Conservation (phyloP, 2,888 invertebrate genomes). For the Helleia helle region DNA sequence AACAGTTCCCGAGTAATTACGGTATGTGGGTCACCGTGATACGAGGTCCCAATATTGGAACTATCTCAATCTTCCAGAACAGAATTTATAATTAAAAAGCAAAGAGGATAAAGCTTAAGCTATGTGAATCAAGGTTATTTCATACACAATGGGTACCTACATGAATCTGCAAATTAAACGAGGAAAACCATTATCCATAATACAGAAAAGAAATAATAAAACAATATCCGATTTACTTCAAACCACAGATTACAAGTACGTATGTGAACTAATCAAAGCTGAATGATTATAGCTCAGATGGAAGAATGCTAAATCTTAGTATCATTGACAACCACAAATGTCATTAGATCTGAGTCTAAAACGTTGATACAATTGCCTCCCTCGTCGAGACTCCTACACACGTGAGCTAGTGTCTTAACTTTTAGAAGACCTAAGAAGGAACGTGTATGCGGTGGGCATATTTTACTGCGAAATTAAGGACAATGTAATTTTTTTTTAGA, state of each 20-base stretch:
- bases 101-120: too few relatives aligned
- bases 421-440: constrained; percentile 28
- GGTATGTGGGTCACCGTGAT: too few relatives aligned
- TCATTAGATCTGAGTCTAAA: not conserved
- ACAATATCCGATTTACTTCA: too few relatives aligned
- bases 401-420: constrained; percentile 38
- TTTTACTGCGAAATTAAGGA: constrained; percentile 13
- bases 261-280: not conserved
- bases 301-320: not conserved
- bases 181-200: not conserved
- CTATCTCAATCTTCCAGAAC: too few relatives aligned
- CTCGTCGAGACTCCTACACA: constrained; percentile 41
- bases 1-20: too few relatives aligned
- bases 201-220: not conserved
- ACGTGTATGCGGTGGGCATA: constrained; percentile 15
- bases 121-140: too few relatives aligned
- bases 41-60: too few relatives aligned
- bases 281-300: not conserved
- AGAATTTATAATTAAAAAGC: too few relatives aligned
- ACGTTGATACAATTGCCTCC: not conserved
- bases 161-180: not conserved
- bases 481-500: too few relatives aligned
- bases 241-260: not conserved
- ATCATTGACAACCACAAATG: not conserved
- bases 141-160: too few relatives aligned